phyloP scores from a whole-genome alignment of 2,113 vertebrate genomes.

The Catharus fuscescens region DNA sequence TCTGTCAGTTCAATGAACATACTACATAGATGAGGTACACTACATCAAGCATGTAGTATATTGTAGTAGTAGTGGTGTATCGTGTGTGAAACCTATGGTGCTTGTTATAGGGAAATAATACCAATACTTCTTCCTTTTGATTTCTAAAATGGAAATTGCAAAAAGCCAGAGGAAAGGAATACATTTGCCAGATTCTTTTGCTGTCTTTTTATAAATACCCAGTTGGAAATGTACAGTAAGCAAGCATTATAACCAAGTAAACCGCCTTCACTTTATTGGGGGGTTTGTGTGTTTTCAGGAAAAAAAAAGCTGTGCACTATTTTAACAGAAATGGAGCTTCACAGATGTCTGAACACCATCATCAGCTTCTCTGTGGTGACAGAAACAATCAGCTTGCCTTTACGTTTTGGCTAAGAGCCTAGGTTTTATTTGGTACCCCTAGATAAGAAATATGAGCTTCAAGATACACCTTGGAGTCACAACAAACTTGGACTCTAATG shows the following conservation, averaged over 20 bases:
- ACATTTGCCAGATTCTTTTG: not conserved
- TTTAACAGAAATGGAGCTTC: not conserved
- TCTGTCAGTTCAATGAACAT: not conserved
- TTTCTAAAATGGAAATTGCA: not conserved
- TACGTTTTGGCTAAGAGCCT: not conserved
- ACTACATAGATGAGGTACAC: not conserved
- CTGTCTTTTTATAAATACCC: not conserved
- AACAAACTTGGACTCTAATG: not conserved
- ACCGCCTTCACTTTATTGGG: not conserved
- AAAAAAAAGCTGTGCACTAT: not conserved
- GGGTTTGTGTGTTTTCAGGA: not conserved
- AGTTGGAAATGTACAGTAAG: not conserved
- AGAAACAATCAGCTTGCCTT: not conserved
- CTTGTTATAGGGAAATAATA: not conserved
- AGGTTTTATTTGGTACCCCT: not conserved
- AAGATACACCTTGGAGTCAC: not conserved
- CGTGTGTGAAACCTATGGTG: not conserved
- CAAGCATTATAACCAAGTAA: not conserved
- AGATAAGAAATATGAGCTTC: not conserved
- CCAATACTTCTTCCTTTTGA: not conserved
- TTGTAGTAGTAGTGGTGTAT: not conserved
- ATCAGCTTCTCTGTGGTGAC: not conserved
- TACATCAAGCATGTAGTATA: not conserved
- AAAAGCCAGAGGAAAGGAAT: not conserved
- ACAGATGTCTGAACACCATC: not conserved